phyloP scores from a whole-genome alignment of 2,797 vertebrate genomes.

The Parauchenoglanis punctatus region DNA sequence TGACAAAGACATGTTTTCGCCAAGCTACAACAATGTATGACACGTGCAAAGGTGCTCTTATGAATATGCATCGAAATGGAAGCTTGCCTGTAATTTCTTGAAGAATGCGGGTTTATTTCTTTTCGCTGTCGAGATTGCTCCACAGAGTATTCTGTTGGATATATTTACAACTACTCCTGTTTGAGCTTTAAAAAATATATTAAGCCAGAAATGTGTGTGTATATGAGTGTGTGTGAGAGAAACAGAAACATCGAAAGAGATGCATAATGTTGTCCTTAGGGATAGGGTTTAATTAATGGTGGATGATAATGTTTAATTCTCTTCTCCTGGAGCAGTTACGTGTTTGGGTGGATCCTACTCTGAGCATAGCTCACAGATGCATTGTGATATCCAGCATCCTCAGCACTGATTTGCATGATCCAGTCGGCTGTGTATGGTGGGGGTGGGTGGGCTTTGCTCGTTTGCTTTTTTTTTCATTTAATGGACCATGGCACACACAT shows the following conservation, averaged over 20 bases:
- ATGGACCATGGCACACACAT: slow-evolving; percentile 40
- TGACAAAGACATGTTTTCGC: slow-evolving; percentile 45
- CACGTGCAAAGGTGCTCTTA: slow-evolving; percentile 47
- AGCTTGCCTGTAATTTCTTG: slow-evolving; percentile 46
- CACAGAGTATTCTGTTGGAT: slow-evolving; percentile 2
- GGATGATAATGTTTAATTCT: slow-evolving; percentile 56
- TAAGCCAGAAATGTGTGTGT: slow-evolving; percentile 11
- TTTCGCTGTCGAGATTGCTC: slow-evolving; percentile 42
- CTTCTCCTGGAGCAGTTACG: slow-evolving; percentile 49
- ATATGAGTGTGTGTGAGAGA: slow-evolving; percentile 1
- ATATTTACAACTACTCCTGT: slow-evolving; percentile 21
- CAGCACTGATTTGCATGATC: slow-evolving; percentile 60
- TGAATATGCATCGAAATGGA: slow-evolving; percentile 54
- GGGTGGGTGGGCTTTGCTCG: slow-evolving; percentile 49
- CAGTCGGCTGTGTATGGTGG: slow-evolving; percentile 44
- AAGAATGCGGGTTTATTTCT: slow-evolving; percentile 49
- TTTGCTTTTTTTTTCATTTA: slow-evolving; percentile 43
- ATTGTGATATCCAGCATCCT: slow-evolving; percentile 53
- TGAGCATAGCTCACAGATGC: slow-evolving; percentile 52
- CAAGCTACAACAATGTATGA: slow-evolving; percentile 23
- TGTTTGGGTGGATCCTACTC: slow-evolving; percentile 52
- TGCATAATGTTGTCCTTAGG: slow-evolving; percentile 44
- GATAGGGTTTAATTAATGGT: slow-evolving; percentile 54
- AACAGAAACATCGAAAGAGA: slow-evolving; percentile 22
- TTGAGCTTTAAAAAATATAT: slow-evolving; percentile 38